These are phyloP conservation scores for Sycophila texana DNA, from an alignment of 2,888 invertebrate genomes.

Conservation along the genomic window DNA sequence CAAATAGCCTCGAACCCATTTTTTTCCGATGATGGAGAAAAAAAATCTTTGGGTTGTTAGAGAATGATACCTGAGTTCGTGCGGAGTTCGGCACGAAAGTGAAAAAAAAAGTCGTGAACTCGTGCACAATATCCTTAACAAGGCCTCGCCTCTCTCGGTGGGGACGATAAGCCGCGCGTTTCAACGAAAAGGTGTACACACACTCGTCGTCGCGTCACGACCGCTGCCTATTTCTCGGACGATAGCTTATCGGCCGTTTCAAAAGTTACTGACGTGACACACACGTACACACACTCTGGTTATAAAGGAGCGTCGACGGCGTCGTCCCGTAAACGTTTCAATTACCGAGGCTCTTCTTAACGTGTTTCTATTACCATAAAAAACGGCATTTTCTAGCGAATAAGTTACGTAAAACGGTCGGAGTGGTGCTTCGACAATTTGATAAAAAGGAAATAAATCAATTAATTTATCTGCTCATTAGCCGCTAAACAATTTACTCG, in stretches of 20 bases:
- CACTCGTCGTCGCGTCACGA: constrained; percentile 16
- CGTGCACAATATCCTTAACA: constrained; percentile 46
- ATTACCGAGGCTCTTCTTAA: constrained; percentile 4
- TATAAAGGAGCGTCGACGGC: background rate
- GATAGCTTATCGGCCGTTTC: constrained; percentile 44
- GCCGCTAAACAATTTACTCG: too few species aligned
- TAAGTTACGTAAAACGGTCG: too few species aligned
- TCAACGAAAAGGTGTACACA: constrained; percentile 38
- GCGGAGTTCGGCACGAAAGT: constrained; percentile 1
- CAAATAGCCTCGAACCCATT: background rate
- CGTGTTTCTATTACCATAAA: too few species aligned
- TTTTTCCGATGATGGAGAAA: background rate
- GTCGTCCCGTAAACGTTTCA: constrained; percentile 28
- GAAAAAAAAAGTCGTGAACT: constrained; percentile 16
- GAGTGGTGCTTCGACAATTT: too few species aligned
- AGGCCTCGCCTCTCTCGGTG: constrained; percentile 40
- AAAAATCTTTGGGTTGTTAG: constrained; percentile 8
- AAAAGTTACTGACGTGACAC: constrained; percentile 32
- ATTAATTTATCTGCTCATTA: too few species aligned
- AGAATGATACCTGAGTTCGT: constrained; percentile 16
- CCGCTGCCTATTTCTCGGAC: constrained; percentile 31
- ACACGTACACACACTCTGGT: constrained; percentile 3
- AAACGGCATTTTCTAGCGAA: too few species aligned
- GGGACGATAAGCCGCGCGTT: constrained; percentile 41
- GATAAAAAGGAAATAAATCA: too few species aligned